A percentile compares a stretch with the other conserved stretches of the same genome.
These are phyloP conservation scores for Tethya wilhelma DNA, from an alignment of 37 sponge, comb jelly and placozoan species.

Conservation along the genomic window DNA sequence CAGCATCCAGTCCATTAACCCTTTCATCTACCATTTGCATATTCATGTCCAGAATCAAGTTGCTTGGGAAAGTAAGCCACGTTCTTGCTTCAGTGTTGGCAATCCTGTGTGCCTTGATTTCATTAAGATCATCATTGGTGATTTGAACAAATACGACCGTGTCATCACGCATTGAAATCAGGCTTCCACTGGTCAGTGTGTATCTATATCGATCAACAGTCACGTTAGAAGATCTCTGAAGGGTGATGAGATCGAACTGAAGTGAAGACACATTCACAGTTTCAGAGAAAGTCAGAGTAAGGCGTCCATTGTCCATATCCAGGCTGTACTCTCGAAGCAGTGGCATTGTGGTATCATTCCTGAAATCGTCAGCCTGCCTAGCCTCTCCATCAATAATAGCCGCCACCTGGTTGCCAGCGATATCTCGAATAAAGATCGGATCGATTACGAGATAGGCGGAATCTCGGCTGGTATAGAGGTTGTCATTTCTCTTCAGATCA, in stretches of 20 bases:
- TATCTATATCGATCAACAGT: slow-evolving; percentile 28
- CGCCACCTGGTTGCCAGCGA: slow-evolving; percentile 78
- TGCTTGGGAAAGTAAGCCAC: slow-evolving; percentile 74
- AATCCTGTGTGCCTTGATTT: slow-evolving; percentile 77
- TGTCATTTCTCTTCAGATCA: slow-evolving; percentile 75
- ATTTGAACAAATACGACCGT: slow-evolving; percentile 50
- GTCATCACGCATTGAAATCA: slow-evolving; percentile 35
- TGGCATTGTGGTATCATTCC: slow-evolving; percentile 80
- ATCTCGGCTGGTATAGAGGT: slow-evolving; percentile 55
- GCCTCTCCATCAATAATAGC: slow-evolving; percentile 76
- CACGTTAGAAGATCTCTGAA: slow-evolving; percentile 69
- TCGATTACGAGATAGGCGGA: slow-evolving; percentile 71
- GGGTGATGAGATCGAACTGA: slow-evolving; percentile 57
- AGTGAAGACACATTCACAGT: slow-evolving; percentile 86
- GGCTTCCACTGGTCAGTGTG: slow-evolving; percentile 62
- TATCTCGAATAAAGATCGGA: slow-evolving; percentile 71
- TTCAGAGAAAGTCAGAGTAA: slow-evolving; percentile 83
- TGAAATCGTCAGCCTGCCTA: slow-evolving; percentile 43
- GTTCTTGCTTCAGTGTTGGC: slow-evolving; percentile 53
- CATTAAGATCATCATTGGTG: slow-evolving; percentile 70
- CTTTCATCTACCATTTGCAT: slow-evolving; percentile 41
- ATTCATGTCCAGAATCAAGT: slow-evolving; percentile 74
- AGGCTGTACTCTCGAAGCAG: slow-evolving; percentile 61
- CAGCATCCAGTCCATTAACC: slow-evolving; percentile 68
- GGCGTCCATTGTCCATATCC: slow-evolving; percentile 77